These are phyloP conservation scores for Sarcophaga variegata DNA, from an alignment of 2,888 invertebrate genomes.

Conservation along the genomic window DNA sequence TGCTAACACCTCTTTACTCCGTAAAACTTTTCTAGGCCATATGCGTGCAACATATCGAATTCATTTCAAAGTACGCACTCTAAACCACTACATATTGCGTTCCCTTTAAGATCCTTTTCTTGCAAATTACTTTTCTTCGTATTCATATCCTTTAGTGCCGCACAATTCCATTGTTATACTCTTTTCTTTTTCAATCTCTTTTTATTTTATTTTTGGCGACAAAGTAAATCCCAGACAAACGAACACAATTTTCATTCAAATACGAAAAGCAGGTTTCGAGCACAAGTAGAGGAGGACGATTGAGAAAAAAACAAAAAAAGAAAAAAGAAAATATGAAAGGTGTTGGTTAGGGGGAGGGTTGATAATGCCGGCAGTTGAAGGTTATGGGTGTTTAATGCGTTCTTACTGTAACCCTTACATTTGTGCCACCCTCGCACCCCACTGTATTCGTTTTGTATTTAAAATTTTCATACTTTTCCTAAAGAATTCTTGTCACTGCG, in stretches of 20 bases:
- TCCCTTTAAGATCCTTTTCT: too few relatives aligned
- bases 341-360: constrained; percentile 33
- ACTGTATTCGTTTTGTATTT: neutral
- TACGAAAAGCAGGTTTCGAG: neutral
- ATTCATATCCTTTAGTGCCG: neutral
- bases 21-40: too few relatives aligned
- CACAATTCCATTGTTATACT: neutral
- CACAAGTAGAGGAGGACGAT: neutral
- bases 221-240: constrained; percentile 48
- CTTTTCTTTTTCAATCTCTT: neutral
- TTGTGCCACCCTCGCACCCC: constrained; percentile 13
- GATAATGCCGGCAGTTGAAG: constrained; percentile 75
- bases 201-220: constrained; percentile 70
- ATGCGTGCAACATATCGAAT: too few relatives aligned
- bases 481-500: neutral
- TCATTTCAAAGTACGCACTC: too few relatives aligned
- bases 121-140: neutral
- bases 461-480: neutral
- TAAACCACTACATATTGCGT: too few relatives aligned
- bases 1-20: too few relatives aligned
- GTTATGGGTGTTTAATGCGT: constrained; percentile 69
- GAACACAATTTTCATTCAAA: neutral
- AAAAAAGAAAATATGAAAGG: constrained; percentile 23
- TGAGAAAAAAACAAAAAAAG: neutral
- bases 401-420: constrained; percentile 37